Conservation (phyloP, 2,113 vertebrate species). For the Tetrax tetrax region DNA sequence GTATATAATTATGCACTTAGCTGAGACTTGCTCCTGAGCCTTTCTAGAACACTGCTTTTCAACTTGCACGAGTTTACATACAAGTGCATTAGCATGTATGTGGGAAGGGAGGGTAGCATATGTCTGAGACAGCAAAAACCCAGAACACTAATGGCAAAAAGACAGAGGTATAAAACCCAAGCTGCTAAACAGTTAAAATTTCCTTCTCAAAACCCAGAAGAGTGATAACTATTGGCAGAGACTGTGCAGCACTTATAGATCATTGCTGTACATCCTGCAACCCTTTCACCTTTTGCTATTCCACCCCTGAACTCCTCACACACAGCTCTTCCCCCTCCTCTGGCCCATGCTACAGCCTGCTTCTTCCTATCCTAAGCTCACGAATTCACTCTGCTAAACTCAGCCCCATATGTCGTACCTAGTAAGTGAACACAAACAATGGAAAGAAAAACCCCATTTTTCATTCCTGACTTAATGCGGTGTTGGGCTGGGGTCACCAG, state of each 20-base stretch:
- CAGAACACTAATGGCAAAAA: background rate
- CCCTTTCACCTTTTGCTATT: background rate
- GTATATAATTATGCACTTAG: constrained; percentile 80
- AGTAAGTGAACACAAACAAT: background rate
- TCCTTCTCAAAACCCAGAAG: background rate
- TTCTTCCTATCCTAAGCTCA: background rate
- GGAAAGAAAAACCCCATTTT: background rate
- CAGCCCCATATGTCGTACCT: fast-evolving
- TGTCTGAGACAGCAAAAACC: background rate
- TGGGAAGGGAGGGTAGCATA: background rate
- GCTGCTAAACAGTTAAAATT: background rate
- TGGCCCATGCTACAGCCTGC: background rate
- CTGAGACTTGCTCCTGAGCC: constrained; percentile 60
- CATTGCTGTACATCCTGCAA: background rate
- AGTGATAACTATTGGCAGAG: background rate
- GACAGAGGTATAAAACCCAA: background rate
- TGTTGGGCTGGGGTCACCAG: background rate
- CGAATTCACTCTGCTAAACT: background rate
- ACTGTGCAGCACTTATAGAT: background rate
- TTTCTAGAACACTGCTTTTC: constrained; percentile 61
- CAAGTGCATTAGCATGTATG: background rate
- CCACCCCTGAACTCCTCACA: background rate
- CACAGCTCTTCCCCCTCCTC: background rate
- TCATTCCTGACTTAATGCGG: background rate
- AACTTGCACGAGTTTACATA: constrained; percentile 56